Base-by-base conservation (phyloP, 1,140 invertebrate genomes). In the Druon quercuslanigerum region DNA sequence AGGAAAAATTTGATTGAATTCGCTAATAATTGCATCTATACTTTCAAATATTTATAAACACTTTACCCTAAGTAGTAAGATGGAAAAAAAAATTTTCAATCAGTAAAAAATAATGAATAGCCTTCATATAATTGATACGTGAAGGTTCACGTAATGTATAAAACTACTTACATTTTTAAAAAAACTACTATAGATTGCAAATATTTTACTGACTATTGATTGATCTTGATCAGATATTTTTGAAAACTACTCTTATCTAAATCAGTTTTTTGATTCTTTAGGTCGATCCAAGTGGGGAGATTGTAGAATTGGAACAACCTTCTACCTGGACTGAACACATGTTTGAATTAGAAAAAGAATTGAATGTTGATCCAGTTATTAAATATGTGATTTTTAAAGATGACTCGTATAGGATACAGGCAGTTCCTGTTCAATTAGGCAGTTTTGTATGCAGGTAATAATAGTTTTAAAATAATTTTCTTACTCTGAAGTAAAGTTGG, bases 251-350 rank as follows among this genome's bases (percentile, higher is more conserved):
- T 54, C 20, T 56, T 51, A 50, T 52, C 19, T 51, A 77, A 73
- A 14, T 57, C 72, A 51, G 50, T 52, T 56, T n/a, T 71, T 70
- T 54, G 9, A 66, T 74, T 81, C 11, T 66, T 11, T 71, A 92
- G 93, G 88, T 94, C 11, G 93, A 96, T 87, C 73, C 89, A 25
- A 94, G 93, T 87, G 98, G 98, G 0, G 93, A 97, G 91, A 97
- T 99, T 74, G 91, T 99, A 0, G 90, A 94, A 74, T 92, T 99
- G 14, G 91, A 91, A 3, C 92, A 92, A 52, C 90, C 92, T 14
- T 95, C 94, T 85, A 97, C 97, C 0, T 99, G 98, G 97, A 96
- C 97, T 86, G 94, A 97, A 72, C 97, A 99, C 91, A 92, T 99
- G 50, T 95, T 95, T 82, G 91, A 93, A 51, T 83, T 99, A 71